Conservation (phyloP, 2,888 invertebrate species). For the Pollenia amentaria region DNA sequence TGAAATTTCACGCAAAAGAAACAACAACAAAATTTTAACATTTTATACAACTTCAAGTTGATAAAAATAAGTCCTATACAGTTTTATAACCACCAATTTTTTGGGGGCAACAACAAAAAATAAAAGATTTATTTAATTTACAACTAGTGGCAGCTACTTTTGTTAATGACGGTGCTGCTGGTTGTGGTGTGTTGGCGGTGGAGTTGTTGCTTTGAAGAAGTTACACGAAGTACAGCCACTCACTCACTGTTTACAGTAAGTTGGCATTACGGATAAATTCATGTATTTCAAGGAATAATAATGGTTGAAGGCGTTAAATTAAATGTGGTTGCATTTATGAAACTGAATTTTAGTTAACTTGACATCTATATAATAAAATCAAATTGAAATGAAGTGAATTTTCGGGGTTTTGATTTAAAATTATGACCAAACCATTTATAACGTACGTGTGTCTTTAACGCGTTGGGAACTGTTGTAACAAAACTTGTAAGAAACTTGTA, state of each 20-base stretch:
- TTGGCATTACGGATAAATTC: conserved; percentile 10
- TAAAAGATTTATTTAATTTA: conserved; percentile 62
- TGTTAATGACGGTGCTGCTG: conserved; percentile 56
- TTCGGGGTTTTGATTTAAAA: conserved; percentile 38
- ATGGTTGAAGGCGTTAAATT: conserved; percentile 67
- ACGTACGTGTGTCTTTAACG: conserved; percentile 40
- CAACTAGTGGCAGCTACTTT: conserved; percentile 61
- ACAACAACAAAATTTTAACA: conserved; percentile 38
- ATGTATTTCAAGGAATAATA: conserved; percentile 44
- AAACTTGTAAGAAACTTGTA: neutral
- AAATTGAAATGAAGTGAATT: conserved; percentile 53
- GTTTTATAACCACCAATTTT: conserved; percentile 57
- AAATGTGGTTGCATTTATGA: conserved; percentile 47
- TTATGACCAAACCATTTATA: conserved; percentile 42
- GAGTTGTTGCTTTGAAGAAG: conserved; percentile 17
- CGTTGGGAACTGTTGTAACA: neutral
- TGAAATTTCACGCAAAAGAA: conserved; percentile 68
- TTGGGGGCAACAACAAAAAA: conserved; percentile 4
- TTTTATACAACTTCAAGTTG: conserved; percentile 28
- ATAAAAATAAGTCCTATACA: conserved; percentile 33
- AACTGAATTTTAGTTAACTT: conserved; percentile 38
- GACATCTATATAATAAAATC: conserved; percentile 68
- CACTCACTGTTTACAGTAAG: conserved; percentile 17
- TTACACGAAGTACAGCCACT: neutral
- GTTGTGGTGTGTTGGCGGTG: conserved; percentile 76